Evolutionary conservation across 2,888 invertebrate species (phyloP).

Genomic region (Dasysyrphus tricinctus): DNA sequence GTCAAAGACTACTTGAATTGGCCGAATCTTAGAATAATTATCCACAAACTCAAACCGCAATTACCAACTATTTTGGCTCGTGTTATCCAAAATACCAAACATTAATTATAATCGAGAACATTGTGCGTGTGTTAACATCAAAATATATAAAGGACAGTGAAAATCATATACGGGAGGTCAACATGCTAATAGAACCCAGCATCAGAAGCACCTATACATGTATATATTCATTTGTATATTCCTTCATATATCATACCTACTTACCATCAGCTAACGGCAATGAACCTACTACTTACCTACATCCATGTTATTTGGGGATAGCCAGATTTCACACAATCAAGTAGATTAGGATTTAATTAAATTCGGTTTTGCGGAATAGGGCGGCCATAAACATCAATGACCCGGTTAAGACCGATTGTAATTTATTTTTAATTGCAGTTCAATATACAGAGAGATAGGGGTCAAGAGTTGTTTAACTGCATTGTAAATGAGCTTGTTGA

Average conservation of each 20-base stretch:
- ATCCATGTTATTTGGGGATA: constrained; percentile 46
- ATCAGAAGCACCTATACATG: background rate
- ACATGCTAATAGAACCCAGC: constrained; percentile 37
- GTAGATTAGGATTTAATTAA: constrained; percentile 71
- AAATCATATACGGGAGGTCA: constrained; percentile 42
- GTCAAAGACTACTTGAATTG: constrained; percentile 63
- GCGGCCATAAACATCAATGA: constrained; percentile 61
- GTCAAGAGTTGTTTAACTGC: constrained; percentile 52
- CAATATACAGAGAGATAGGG: constrained; percentile 17
- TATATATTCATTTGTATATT: background rate
- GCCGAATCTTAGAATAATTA: constrained; percentile 64
- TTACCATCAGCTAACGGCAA: constrained; percentile 2
- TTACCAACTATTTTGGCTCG: constrained; percentile 69
- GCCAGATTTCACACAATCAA: constrained; percentile 69
- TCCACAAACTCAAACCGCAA: constrained; percentile 70
- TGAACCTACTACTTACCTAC: constrained; percentile 4
- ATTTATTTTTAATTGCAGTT: constrained; percentile 72
- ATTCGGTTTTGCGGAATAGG: constrained; percentile 61
- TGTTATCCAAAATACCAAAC: constrained; percentile 68
- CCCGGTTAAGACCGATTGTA: constrained; percentile 56
- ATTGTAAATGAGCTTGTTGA: constrained; percentile 44
- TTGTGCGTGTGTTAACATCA: constrained; percentile 54
- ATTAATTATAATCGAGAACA: constrained; percentile 70
- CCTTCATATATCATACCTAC: background rate
- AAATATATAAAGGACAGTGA: constrained; percentile 1